phyloP scores from a whole-genome alignment of 2,113 vertebrate species.

The Redunca redunca region DNA sequence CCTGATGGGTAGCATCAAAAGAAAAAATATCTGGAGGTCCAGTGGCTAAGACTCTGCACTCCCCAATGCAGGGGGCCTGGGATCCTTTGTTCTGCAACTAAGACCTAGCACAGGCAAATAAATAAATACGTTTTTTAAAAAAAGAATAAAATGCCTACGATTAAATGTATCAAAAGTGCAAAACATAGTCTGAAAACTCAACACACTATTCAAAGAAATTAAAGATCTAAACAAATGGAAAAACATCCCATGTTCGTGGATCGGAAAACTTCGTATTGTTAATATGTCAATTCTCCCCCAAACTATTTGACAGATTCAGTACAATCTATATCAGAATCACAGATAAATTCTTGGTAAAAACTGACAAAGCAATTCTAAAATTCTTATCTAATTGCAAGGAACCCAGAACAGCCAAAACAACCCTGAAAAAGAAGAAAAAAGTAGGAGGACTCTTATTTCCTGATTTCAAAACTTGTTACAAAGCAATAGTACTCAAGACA shows the following conservation, averaged over 20 bases:
- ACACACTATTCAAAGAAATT: neutral
- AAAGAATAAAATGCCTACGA: neutral
- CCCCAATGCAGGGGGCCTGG: neutral
- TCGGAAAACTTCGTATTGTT: neutral
- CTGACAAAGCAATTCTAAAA: neutral
- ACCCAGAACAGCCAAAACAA: neutral
- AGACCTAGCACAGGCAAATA: neutral
- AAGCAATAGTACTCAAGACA: neutral
- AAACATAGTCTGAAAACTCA: neutral
- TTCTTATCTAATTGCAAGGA: neutral
- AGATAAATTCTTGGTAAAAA: neutral
- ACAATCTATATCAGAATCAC: neutral
- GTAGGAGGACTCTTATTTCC: neutral
- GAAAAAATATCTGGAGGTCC: neutral
- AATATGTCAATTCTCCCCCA: neutral
- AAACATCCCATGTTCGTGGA: neutral
- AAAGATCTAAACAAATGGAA: neutral
- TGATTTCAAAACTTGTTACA: neutral
- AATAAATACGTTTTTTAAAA: neutral
- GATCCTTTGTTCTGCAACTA: neutral
- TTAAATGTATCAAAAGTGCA: neutral
- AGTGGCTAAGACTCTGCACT: neutral
- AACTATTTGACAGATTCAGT: neutral
- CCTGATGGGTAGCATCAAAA: neutral
- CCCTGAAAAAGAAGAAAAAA: constrained; percentile 1